Evolutionary conservation across 2,113 vertebrate species (phyloP).

Genomic region (Mustela lutreola): DNA sequence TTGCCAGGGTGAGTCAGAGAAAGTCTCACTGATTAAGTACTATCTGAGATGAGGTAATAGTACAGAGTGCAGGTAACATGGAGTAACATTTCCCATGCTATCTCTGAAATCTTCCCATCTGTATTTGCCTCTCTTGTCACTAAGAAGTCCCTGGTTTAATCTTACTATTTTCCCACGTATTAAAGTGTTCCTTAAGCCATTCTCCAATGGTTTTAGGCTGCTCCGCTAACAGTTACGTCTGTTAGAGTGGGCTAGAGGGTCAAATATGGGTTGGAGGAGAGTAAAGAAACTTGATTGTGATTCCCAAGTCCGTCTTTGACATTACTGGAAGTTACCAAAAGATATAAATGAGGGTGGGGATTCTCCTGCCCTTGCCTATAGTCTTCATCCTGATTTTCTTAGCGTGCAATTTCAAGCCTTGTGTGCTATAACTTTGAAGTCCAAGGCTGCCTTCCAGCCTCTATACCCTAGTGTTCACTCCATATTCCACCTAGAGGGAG

Average conservation of each 20-base stretch:
- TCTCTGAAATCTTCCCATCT: neutral
- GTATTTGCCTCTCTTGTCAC: neutral
- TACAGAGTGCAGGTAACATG: neutral
- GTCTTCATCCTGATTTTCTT: neutral
- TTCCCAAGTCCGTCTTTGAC: neutral
- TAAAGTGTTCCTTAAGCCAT: neutral
- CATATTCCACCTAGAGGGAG: neutral
- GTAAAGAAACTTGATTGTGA: neutral
- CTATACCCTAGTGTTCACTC: neutral
- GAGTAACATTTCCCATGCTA: neutral
- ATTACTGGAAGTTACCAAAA: neutral
- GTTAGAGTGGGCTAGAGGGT: neutral
- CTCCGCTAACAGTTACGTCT: neutral
- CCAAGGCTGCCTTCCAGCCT: neutral
- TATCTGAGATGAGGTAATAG: neutral
- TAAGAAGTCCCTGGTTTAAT: neutral
- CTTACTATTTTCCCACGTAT: neutral
- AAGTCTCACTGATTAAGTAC: neutral
- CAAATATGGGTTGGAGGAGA: neutral
- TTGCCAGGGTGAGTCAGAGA: neutral
- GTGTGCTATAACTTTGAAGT: neutral
- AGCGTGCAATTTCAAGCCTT: neutral
- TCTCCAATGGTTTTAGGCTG: neutral
- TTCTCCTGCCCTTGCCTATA: neutral
- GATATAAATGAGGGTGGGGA: neutral